These are phyloP conservation scores for Peromyscus eremicus DNA, from an alignment of 2,797 vertebrate species.

Conservation along the genomic window DNA sequence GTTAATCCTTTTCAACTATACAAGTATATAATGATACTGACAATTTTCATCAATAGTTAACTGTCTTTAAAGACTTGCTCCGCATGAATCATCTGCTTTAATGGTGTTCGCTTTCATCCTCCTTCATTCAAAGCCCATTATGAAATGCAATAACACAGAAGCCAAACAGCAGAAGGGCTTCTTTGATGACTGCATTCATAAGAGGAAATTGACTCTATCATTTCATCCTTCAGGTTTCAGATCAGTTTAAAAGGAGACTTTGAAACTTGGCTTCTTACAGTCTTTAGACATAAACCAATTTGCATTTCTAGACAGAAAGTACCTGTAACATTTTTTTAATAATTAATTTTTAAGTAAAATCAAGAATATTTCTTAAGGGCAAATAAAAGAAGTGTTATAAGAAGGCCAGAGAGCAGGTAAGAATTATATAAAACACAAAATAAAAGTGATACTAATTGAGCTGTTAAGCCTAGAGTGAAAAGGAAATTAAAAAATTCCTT, in stretches of 20 bases:
- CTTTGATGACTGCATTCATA: constrained; percentile 75
- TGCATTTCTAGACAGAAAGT: constrained; percentile 64
- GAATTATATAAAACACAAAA: neutral
- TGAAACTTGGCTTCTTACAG: constrained; percentile 75
- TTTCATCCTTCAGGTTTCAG: constrained; percentile 70
- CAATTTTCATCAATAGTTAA: constrained; percentile 65
- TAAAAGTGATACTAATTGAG: constrained; percentile 43
- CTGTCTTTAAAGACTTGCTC: constrained; percentile 57
- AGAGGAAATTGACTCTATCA: constrained; percentile 43
- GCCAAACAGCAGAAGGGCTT: constrained; percentile 67
- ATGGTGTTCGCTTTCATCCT: constrained; percentile 74
- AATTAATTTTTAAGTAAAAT: constrained; percentile 70
- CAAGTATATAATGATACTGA: constrained; percentile 61
- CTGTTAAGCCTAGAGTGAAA: constrained; percentile 46
- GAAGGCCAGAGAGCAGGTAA: constrained; percentile 39
- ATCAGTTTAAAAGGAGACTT: constrained; percentile 72
- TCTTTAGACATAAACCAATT: constrained; percentile 72
- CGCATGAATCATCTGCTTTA: constrained; percentile 65
- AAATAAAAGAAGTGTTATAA: constrained; percentile 59
- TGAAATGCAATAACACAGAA: constrained; percentile 66
- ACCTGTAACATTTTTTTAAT: constrained; percentile 67
- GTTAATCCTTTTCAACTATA: constrained; percentile 58
- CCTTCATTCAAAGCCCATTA: constrained; percentile 69
- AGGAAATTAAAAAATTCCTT: neutral
- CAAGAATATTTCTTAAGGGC: constrained; percentile 43